A percentile compares a stretch with the other conserved stretches of the same genome.
phyloP scores from a whole-genome alignment of 1,140 invertebrate genomes.

The Aphaenogaster rudis region DNA sequence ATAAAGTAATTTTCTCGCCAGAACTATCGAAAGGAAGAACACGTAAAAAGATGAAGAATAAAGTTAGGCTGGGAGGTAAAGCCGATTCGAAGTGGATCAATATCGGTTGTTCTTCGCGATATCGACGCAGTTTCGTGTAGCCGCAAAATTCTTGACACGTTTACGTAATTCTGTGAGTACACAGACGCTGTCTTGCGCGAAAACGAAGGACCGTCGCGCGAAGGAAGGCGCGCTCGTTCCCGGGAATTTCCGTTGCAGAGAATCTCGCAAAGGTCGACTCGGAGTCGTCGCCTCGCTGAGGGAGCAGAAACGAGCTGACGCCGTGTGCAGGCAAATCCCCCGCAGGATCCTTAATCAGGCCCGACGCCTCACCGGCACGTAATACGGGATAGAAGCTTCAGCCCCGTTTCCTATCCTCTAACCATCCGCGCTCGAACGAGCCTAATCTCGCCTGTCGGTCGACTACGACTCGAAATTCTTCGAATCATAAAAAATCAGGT shows the following conservation, averaged over 20 bases:
- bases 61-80: background rate
- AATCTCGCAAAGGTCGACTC: conserved; percentile 52
- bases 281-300: conserved; percentile 53
- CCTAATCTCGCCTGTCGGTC: conserved; percentile 49
- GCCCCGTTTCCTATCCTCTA: conserved; percentile 49
- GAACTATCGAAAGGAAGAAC: background rate
- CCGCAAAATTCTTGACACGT: conserved; percentile 56
- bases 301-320: conserved; percentile 67
- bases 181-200: conserved; percentile 37
- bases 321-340: conserved; percentile 62
- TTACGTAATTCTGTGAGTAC: conserved; percentile 53
- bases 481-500: conserved; percentile 7
- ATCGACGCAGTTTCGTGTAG: conserved; percentile 17
- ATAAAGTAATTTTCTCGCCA: background rate
- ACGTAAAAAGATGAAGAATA: background rate
- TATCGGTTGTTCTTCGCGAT: conserved; percentile 14
- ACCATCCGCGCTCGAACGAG: conserved; percentile 42
- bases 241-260: conserved; percentile 50
- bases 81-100: background rate
- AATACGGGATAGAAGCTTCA: conserved; percentile 65
- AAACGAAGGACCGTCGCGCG: conserved; percentile 36
- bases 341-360: conserved; percentile 70
- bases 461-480: conserved; percentile 41
- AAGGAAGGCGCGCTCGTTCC: conserved; percentile 19
- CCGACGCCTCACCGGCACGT: conserved; percentile 69